These are phyloP conservation scores for Riparia riparia DNA, from an alignment of 2,113 vertebrate genomes.

Conservation along the genomic window DNA sequence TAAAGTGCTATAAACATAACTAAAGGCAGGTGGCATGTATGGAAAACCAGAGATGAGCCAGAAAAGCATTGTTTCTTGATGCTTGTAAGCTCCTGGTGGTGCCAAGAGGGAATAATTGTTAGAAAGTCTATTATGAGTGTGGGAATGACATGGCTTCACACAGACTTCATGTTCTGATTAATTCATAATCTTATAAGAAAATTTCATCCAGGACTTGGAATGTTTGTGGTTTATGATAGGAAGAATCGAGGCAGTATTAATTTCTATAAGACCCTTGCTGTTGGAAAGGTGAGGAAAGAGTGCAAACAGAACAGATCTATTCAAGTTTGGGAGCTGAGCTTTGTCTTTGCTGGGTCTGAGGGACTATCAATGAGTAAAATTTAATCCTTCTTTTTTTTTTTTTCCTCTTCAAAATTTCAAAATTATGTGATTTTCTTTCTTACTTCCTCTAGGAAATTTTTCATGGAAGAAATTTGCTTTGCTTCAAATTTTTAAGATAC, in stretches of 20 bases:
- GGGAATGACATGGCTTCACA: not conserved
- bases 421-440: not conserved
- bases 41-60: not conserved
- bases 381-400: not conserved
- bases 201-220: not conserved
- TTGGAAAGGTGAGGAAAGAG: not conserved
- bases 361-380: not conserved
- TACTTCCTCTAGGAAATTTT: not conserved
- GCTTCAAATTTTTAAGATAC: not conserved
- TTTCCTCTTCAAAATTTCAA: not conserved
- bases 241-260: not conserved
- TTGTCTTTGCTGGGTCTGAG: not conserved
- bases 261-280: not conserved
- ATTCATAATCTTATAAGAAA: not conserved
- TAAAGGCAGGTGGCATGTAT: not conserved
- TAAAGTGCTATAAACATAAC: not conserved
- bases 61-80: not conserved
- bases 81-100: not conserved
- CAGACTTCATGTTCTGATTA: not conserved
- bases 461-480: not conserved
- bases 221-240: not conserved
- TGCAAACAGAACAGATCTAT: not conserved
- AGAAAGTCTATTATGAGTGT: not conserved
- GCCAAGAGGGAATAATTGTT: not conserved
- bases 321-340: not conserved